phyloP scores from a whole-genome alignment of 2,888 invertebrate species.

The Sinohyriopsis cumingii region DNA sequence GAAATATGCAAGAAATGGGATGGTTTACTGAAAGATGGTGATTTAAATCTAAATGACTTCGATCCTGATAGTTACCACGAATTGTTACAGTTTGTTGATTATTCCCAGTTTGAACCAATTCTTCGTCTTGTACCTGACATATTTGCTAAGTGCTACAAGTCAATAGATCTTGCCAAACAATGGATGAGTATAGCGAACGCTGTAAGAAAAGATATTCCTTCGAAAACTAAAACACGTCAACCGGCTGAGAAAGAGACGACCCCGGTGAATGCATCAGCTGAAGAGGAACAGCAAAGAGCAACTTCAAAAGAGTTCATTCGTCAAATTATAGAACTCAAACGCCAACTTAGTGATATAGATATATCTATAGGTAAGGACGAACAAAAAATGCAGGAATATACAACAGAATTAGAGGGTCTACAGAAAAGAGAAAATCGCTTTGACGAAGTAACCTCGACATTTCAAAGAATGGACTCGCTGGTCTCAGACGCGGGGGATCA shows the following conservation, averaged over 20 bases:
- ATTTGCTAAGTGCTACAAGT: conserved; percentile 64
- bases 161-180: conserved; percentile 59
- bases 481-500: conserved; percentile 24
- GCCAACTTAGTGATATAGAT: conserved; percentile 31
- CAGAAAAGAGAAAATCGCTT: conserved; percentile 37
- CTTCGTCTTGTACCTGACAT: conserved; percentile 64
- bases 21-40: conserved; percentile 49
- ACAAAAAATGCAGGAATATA: conserved; percentile 28
- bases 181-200: conserved; percentile 51
- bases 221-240: not conserved
- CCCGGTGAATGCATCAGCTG: not conserved
- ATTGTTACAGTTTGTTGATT: conserved; percentile 49
- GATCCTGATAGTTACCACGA: conserved; percentile 64
- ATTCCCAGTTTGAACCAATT: conserved; percentile 51
- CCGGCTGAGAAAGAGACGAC: not conserved
- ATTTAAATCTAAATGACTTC: conserved; percentile 48
- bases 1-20: conserved; percentile 57
- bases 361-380: conserved; percentile 40
- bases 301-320: conserved; percentile 19
- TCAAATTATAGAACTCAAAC: conserved; percentile 30
- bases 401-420: conserved; percentile 35
- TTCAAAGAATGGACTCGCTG: conserved; percentile 37
- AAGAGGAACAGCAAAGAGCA: not conserved
- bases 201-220: conserved; percentile 35
- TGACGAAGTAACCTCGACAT: conserved; percentile 38